These are phyloP conservation scores for Tapirus indicus DNA, from an alignment of 2,797 vertebrate species.

Conservation along the genomic window DNA sequence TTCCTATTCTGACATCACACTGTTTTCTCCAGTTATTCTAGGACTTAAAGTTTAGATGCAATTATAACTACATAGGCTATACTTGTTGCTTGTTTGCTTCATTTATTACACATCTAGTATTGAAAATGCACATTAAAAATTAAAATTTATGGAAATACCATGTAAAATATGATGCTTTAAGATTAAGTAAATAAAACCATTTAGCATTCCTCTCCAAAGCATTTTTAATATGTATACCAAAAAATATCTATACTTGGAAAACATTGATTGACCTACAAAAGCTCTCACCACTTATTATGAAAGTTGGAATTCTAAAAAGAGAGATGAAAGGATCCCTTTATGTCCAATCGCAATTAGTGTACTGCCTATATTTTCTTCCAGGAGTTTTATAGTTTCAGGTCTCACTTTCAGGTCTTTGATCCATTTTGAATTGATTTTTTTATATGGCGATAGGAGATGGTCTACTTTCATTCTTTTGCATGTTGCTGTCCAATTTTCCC, in stretches of 20 bases:
- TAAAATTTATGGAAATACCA: slow-evolving; percentile 66
- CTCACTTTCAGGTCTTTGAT: no score
- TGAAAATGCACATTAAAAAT: slow-evolving; percentile 53
- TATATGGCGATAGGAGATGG: no score
- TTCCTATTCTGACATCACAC: neutral
- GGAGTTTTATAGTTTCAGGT: no score
- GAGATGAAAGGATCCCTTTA: no score
- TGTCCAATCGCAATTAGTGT: no score
- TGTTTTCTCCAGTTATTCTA: slow-evolving; percentile 6
- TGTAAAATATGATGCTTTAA: slow-evolving; percentile 41
- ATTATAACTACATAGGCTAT: slow-evolving; percentile 23
- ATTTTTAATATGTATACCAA: slow-evolving; percentile 37
- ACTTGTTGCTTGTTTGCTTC: slow-evolving; percentile 43
- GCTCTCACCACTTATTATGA: slow-evolving; percentile 35
- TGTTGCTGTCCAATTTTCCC: no score
- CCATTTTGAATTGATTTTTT: no score
- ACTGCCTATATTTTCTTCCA: no score
- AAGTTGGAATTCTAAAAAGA: slow-evolving; percentile 62
- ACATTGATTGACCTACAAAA: slow-evolving; percentile 58
- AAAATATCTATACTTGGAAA: neutral
- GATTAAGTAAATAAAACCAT: slow-evolving; percentile 60
- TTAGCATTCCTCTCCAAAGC: slow-evolving; percentile 16
- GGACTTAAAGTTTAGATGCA: slow-evolving; percentile 33
- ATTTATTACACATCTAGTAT: slow-evolving; percentile 24
- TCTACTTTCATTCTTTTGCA: no score